These are phyloP conservation scores for Pelochelys cantorii DNA, from an alignment of 2,797 vertebrate species.

Conservation along the genomic window DNA sequence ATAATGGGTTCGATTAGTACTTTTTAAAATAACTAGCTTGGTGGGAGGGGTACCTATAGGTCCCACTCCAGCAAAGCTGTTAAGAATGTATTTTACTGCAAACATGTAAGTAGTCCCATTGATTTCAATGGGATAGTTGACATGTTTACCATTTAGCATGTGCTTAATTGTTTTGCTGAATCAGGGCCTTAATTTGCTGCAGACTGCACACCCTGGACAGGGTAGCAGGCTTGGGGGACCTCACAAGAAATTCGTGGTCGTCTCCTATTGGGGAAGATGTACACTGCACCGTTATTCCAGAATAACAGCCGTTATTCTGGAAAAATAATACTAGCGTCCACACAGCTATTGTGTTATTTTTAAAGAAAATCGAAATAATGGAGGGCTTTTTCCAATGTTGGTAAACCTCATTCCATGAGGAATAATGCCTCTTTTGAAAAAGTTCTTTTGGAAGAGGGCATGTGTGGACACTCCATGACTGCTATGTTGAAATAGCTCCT, in stretches of 20 bases:
- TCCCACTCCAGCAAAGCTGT: neutral
- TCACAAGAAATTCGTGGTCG: neutral
- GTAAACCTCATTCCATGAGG: no score
- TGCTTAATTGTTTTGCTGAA: neutral
- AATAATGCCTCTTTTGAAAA: no score
- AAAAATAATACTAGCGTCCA: no score
- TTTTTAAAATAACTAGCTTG: no score
- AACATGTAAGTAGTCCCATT: neutral
- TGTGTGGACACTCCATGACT: no score
- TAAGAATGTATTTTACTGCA: neutral
- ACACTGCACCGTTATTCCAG: neutral
- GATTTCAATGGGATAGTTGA: neutral
- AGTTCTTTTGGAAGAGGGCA: no score
- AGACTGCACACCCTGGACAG: neutral
- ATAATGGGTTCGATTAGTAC: neutral
- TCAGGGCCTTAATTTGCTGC: neutral
- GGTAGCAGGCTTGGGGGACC: neutral
- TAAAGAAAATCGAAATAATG: no score
- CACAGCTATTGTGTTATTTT: no score
- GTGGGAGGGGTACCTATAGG: no score
- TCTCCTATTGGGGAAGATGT: neutral
- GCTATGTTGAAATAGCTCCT: no score
- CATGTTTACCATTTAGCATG: neutral
- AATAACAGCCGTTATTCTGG: no score
- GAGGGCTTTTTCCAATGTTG: no score